Base-by-base conservation (phyloP, 2,113 vertebrate species). In the Typhlomys cinereus region DNA sequence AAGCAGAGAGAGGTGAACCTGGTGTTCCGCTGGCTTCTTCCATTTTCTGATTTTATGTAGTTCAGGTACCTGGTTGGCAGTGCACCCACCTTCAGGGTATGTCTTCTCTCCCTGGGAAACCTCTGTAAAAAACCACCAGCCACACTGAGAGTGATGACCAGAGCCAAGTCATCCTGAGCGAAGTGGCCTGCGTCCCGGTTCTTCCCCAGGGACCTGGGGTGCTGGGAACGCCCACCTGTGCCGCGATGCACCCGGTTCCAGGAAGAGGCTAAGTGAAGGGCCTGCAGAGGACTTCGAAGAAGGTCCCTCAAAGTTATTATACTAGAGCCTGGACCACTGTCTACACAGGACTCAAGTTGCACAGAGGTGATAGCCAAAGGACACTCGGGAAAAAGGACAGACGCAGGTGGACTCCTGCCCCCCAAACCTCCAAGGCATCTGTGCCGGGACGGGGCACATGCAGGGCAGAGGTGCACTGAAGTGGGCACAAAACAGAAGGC, bases 221-320 rank as follows among this genome's bases (percentile, higher is more conserved):
- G 7, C 25, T 3, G 46, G 11, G 2, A 61, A 80, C 7, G 12
- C 3, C 0, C 0, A 34, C 4, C 41, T 44, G 7, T 17, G 50
- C 27, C 31, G 57, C 66, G 15, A 36, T 12, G 2, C 27, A 27
- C 10, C 31, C 6, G 36, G 31, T 4, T 23, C 36, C 14, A 66
- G 29, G 52, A 41, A 83, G 36, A 70, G 25, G 48, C 27, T 36
- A 52, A 66, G 67, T 59, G 25, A 27, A 21, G 14, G 12, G 5
- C 0, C 2, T 23, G 14, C 41, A 23, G 39, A 4, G 15, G 14
- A n/a, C 44, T 67, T 7, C 1, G 5, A 10, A 34, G 57, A 1
- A 21, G 15, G 21, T 21, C 50, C 8, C 14, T n/a, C 7, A 69
- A 21, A 36, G 13, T 54, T 21, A 69, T 8, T 13, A 10, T 13